phyloP scores from a whole-genome alignment of 2,113 vertebrate genomes.

The Tupaia tana region DNA sequence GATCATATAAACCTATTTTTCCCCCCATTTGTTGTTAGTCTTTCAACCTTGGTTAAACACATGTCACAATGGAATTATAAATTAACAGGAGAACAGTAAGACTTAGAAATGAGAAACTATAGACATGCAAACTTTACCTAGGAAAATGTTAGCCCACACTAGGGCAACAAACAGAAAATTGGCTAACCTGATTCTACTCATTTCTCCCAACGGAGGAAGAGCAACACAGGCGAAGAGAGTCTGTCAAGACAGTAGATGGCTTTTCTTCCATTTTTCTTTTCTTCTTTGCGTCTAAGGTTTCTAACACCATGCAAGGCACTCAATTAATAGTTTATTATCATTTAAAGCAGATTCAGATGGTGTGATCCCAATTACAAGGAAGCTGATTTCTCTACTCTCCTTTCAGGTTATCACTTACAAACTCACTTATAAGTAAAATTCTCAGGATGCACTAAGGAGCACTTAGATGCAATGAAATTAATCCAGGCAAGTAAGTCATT shows the following conservation, averaged over 20 bases:
- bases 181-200: background rate
- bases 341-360: background rate
- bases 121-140: background rate
- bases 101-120: background rate
- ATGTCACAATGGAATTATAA: background rate
- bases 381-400: background rate
- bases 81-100: background rate
- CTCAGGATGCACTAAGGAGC: background rate
- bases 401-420: background rate
- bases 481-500: background rate
- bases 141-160: background rate
- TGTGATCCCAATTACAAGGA: background rate
- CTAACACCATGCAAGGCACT: background rate
- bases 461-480: background rate
- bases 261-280: background rate
- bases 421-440: background rate
- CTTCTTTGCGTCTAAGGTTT: background rate
- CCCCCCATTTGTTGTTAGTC: background rate
- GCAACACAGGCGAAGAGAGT: background rate
- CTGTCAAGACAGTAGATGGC: background rate
- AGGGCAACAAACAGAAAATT: background rate
- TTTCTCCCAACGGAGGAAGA: background rate
- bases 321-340: background rate
- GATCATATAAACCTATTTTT: no score
- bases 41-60: constrained; percentile 31